Conservation (phyloP, 2,888 invertebrate genomes). For the Chrysomela aeneicollis region DNA sequence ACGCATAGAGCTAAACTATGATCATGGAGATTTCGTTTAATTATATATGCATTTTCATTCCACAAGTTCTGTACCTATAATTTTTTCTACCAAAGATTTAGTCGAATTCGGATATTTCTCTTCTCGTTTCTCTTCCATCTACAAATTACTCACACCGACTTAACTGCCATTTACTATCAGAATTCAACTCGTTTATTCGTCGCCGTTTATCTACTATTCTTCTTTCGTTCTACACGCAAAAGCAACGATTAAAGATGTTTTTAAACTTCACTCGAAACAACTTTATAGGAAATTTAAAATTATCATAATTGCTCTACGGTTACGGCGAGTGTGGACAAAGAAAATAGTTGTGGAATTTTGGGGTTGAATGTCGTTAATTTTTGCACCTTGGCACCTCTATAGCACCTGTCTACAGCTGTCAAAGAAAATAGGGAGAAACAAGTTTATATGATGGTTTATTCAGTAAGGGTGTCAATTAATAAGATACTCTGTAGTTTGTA, state of each 20-base stretch:
- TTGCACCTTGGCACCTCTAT: constrained; percentile 1
- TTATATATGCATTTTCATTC: too few species aligned
- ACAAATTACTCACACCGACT: constrained; percentile 11
- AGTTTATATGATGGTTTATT: background rate
- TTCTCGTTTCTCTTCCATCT: too few species aligned
- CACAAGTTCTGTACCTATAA: too few species aligned
- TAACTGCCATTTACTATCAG: constrained; percentile 15
- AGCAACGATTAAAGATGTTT: constrained; percentile 25
- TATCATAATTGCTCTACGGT: background rate
- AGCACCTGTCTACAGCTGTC: background rate
- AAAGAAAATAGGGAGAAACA: background rate
- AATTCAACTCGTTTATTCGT: constrained; percentile 40
- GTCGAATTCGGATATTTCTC: too few species aligned
- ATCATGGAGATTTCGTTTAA: too few species aligned
- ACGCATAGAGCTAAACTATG: too few species aligned
- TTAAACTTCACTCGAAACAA: constrained; percentile 6
- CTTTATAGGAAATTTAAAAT: constrained; percentile 8
- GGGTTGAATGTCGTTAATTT: background rate
- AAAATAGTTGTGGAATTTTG: background rate
- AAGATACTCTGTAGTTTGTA: background rate
- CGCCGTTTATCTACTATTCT: constrained; percentile 40
- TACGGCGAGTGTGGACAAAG: background rate
- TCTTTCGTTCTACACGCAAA: constrained; percentile 45
- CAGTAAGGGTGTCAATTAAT: background rate
- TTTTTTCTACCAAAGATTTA: too few species aligned